phyloP scores from a whole-genome alignment of 2,113 vertebrate species.

The Sylvilagus bachmani region DNA sequence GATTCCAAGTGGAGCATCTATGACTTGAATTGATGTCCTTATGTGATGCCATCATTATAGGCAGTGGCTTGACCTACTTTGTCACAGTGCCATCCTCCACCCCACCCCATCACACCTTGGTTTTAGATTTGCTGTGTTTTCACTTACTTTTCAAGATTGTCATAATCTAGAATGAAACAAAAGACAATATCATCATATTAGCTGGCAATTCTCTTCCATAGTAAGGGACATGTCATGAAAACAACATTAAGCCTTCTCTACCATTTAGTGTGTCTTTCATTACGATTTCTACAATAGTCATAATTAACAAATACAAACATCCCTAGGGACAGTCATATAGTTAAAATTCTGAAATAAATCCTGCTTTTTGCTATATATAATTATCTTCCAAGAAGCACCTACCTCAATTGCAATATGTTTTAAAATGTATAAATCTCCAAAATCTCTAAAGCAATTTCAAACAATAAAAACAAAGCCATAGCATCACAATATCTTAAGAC shows the following conservation, averaged over 20 bases:
- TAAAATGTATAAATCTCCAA: constrained; percentile 18
- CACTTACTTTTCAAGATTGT: not conserved
- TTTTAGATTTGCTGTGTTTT: not conserved
- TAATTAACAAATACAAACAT: not conserved
- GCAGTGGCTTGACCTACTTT: too few species aligned
- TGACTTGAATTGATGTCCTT: too few species aligned
- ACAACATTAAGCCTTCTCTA: not conserved
- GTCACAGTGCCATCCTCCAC: too few species aligned
- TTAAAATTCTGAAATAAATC: constrained; percentile 14
- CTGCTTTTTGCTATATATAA: not conserved
- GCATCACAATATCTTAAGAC: too few species aligned
- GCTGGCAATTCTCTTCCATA: not conserved
- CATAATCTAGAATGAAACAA: not conserved
- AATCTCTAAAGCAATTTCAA: too few species aligned
- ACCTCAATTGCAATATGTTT: not conserved
- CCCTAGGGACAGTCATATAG: not conserved
- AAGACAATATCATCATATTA: not conserved
- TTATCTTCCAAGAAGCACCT: not conserved
- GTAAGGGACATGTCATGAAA: not conserved
- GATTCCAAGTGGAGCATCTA: too few species aligned
- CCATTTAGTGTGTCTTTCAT: not conserved
- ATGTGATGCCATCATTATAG: too few species aligned
- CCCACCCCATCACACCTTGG: too few species aligned
- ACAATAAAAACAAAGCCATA: too few species aligned
- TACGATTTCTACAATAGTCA: not conserved